Conservation (phyloP, 2,797 vertebrate species). For the Crypturellus tataupa region DNA sequence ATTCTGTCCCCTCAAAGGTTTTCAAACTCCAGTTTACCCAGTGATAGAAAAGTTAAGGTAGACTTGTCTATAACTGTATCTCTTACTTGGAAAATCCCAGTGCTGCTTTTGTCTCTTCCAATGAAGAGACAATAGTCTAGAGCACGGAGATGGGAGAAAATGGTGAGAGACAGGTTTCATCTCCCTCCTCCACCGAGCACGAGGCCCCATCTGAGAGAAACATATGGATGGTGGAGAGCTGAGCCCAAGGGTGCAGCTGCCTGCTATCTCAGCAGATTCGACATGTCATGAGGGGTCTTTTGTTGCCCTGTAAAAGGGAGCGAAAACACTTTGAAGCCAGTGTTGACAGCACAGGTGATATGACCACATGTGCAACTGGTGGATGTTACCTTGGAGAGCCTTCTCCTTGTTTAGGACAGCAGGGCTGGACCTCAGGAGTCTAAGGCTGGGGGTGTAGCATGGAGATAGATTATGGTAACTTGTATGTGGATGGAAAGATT, state of each 20-base stretch:
- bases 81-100: background rate
- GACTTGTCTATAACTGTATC: fast-evolving
- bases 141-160: background rate
- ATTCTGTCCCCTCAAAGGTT: background rate
- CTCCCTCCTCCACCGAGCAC: background rate
- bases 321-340: fast-evolving
- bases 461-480: background rate
- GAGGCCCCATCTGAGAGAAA: fast-evolving
- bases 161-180: too few relatives aligned
- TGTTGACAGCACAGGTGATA: background rate
- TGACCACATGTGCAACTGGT: fast-evolving
- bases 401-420: background rate
- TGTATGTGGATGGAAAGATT: constrained; percentile 5
- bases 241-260: background rate
- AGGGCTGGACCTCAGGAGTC: background rate
- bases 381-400: background rate
- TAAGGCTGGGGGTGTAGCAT: background rate
- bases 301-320: background rate
- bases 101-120: background rate
- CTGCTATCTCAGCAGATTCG: background rate
- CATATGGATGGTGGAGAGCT: background rate
- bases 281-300: background rate
- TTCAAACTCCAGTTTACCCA: background rate
- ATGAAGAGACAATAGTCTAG: background rate
- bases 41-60: background rate